A percentile compares a stretch with the other conserved stretches of the same genome.
phyloP scores from a whole-genome alignment of 2,888 invertebrate genomes.

The Disparrhopalites patrizii region DNA sequence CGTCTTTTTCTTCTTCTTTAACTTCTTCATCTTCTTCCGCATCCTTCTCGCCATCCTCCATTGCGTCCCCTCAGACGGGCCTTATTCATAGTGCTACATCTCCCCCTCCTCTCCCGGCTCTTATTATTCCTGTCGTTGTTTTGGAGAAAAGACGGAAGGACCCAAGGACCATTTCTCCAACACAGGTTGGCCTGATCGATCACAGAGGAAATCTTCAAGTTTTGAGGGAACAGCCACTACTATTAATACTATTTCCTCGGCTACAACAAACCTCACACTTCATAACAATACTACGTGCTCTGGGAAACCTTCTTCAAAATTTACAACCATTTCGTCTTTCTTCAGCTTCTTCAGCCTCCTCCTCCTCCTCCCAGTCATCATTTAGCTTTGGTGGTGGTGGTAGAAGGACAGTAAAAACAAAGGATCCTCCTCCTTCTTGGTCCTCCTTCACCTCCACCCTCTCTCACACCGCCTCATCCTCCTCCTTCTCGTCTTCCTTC shows the following conservation, averaged over 20 bases:
- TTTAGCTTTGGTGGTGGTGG: no score
- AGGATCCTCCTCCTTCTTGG: no score
- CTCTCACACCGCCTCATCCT: no score
- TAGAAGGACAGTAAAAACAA: no score
- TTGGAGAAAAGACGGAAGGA: conserved; percentile 1
- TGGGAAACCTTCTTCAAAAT: not conserved
- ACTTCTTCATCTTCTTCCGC: no score
- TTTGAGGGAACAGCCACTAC: not conserved
- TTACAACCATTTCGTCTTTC: not conserved
- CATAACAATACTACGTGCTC: not conserved
- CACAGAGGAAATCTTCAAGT: conserved; percentile 16
- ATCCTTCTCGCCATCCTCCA: no score
- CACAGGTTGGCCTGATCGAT: conserved; percentile 22
- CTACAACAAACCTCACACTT: not conserved
- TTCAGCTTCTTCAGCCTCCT: not conserved
- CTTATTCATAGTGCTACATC: conserved; percentile 13
- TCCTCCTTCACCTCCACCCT: no score
- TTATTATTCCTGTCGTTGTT: not conserved
- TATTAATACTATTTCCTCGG: not conserved
- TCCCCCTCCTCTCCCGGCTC: not conserved
- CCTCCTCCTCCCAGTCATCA: not conserved
- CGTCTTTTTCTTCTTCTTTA: no score
- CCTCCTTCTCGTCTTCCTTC: no score
- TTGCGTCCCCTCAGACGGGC: no score
- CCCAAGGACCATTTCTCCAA: conserved; percentile 7